A percentile compares a stretch with the other conserved stretches of the same genome.
Evolutionary conservation across 2,888 invertebrate genomes (phyloP).

Genomic region (Busseola fusca): DNA sequence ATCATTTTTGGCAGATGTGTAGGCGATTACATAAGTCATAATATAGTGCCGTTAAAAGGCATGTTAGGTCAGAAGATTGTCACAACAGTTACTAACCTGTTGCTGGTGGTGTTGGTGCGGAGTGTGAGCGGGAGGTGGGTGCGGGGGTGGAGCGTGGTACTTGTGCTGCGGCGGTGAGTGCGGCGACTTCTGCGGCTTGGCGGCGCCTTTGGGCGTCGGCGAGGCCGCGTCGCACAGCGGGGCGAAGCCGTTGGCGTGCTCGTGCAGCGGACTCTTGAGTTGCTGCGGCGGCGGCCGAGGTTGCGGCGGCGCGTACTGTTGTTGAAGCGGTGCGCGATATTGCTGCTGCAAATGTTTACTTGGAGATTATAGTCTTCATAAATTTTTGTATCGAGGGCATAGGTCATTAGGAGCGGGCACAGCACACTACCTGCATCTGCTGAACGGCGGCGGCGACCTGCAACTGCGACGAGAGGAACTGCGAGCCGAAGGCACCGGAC

Average conservation of each 20-base stretch:
- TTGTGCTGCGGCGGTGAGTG: constrained; percentile 87
- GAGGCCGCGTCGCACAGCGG: constrained; percentile 90
- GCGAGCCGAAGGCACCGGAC: constrained; percentile 85
- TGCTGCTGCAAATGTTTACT: constrained; percentile 75
- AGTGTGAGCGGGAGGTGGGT: constrained; percentile 78
- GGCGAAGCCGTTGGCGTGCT: constrained; percentile 87
- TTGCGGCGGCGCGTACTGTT: constrained; percentile 83
- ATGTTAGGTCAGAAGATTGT: neutral
- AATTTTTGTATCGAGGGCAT: neutral
- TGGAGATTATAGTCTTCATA: constrained; percentile 11
- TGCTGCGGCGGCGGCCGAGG: constrained; percentile 85
- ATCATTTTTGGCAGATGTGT: neutral
- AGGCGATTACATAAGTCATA: neutral
- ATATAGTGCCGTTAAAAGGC: neutral
- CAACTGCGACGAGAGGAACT: constrained; percentile 84
- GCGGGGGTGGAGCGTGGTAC: constrained; percentile 68
- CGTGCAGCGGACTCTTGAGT: constrained; percentile 89
- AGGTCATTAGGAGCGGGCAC: neutral
- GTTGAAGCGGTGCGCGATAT: constrained; percentile 84
- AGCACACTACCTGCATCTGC: constrained; percentile 82
- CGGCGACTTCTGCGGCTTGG: constrained; percentile 81
- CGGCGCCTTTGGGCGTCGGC: constrained; percentile 84
- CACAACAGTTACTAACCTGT: constrained; percentile 39
- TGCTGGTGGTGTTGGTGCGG: constrained; percentile 75
- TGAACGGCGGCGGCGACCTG: constrained; percentile 86